Evolutionary conservation across 2,113 vertebrate genomes (phyloP).

Genomic region (Muntiacus muntjak): DNA sequence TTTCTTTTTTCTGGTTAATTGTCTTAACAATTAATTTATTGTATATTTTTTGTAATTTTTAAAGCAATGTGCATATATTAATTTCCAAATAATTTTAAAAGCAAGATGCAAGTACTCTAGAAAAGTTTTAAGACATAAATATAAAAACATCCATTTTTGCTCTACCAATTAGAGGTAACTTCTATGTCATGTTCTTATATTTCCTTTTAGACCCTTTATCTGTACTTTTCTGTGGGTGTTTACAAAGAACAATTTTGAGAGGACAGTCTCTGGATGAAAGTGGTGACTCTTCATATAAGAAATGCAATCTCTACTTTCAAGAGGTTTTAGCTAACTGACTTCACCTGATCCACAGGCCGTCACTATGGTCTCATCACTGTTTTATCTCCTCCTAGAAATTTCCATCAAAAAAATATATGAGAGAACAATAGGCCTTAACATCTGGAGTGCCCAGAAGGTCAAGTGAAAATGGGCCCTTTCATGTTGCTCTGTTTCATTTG

Average conservation of each 20-base stretch:
- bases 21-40: background rate
- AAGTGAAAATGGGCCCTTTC: background rate
- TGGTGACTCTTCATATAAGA: background rate
- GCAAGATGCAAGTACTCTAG: background rate
- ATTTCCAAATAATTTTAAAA: background rate
- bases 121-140: background rate
- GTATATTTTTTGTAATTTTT: background rate
- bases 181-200: background rate
- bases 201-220: background rate
- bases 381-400: background rate
- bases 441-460: background rate
- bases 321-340: background rate
- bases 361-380: background rate
- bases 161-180: background rate
- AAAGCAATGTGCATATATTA: background rate
- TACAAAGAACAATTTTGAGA: background rate
- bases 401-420: background rate
- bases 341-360: background rate
- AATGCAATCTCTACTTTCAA: background rate
- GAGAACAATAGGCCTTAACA: background rate
- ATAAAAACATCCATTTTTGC: background rate
- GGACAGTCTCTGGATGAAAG: background rate
- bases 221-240: background rate
- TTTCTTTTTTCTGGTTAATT: background rate
- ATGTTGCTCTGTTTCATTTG: background rate